A percentile compares a stretch with the other conserved stretches of the same genome.
phyloP scores from a whole-genome alignment of 2,113 vertebrate genomes.

The Poicephalus meyeri region DNA sequence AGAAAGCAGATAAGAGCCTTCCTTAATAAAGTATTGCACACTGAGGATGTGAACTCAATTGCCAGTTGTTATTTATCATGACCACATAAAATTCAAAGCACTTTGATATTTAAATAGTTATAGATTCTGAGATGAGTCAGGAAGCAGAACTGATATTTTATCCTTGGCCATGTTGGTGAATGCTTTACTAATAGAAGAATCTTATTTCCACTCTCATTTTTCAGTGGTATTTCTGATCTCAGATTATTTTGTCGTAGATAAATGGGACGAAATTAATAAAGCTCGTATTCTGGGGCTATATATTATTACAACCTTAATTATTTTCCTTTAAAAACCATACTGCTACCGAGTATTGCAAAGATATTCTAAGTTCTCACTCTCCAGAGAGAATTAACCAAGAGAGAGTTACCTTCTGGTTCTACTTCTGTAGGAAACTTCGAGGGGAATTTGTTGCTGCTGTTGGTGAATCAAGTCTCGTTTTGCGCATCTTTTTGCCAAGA shows the following conservation, averaged over 20 bases:
- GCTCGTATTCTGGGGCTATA: background rate
- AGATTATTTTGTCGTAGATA: background rate
- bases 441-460: background rate
- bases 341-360: background rate
- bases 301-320: background rate
- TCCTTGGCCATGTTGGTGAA: background rate
- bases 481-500: background rate
- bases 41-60: background rate
- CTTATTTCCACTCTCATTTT: background rate
- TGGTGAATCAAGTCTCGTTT: background rate
- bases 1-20: background rate
- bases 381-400: background rate
- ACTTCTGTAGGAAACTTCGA: background rate
- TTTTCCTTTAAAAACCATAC: background rate
- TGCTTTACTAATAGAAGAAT: background rate
- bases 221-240: background rate
- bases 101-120: conserved; percentile 3
- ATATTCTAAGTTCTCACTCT: background rate
- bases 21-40: background rate
- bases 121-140: conserved; percentile 21
- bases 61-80: background rate
- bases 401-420: background rate
- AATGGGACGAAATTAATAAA: background rate
- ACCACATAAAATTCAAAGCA: background rate
- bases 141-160: background rate